Base-by-base conservation (phyloP, 2,888 invertebrate species). In the Conchocele bisecta region DNA sequence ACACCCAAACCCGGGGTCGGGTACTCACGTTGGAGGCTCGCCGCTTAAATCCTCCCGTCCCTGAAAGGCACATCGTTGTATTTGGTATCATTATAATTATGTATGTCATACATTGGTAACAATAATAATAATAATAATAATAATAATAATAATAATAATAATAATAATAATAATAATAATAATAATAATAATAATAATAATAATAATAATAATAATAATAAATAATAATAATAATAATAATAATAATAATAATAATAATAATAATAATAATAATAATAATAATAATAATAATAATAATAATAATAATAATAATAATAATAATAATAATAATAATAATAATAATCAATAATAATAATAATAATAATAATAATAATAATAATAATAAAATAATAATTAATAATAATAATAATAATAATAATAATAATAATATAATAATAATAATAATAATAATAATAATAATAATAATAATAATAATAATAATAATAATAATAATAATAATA, bases 161-260 rank as follows among this genome's bases (percentile, higher is more conserved):
- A n/a, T n/a, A n/a, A n/a, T n/a, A n/a, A 11, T 35, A 9, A 41
- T 9, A 41, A 41, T 41, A 41, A 41, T 41, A 41, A 41, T 41
- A 41, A 41, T 41, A 41, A 41, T 41, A 41, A 41, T 41, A 41
- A 41, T 41, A 41, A 41, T 41, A 41, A 41, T 41, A 41, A 13
- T 41, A 41, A 41, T 41, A 41, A 41, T 9, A 41, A 41, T 5
- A 41, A 9, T 7, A 9, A 41, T 41, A 41, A 35, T 9, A 35
- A 9, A 9, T 9, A 11, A 35, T 11, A 11, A 35, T 11, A 9
- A 35, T 11, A 11, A 35, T 13, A 35, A 35, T 35, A 11, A 35
- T 35, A 11, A 35, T 35, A 11, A 35, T 35, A 11, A 35, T 35
- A 11, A 35, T 35, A 11, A 35, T 35, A 11, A 35, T 6, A 42